A percentile compares a stretch with the other conserved stretches of the same genome.
These are phyloP conservation scores for Megalonaias nervosa DNA, from an alignment of 1,140 invertebrate species.

Conservation along the genomic window DNA sequence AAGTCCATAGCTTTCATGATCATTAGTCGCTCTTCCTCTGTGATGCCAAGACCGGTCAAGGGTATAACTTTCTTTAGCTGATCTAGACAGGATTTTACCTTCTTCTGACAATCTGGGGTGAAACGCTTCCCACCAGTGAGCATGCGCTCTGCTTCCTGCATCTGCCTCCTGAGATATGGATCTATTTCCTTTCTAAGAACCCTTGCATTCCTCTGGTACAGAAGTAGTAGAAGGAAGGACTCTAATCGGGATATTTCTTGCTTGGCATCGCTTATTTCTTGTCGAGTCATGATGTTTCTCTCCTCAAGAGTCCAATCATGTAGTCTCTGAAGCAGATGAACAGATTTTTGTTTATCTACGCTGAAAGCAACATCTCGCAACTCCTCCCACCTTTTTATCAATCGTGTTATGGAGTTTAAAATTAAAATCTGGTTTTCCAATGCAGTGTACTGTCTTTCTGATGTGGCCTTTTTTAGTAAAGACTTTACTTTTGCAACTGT, in stretches of 20 bases:
- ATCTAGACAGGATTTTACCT: slow-evolving; percentile 29
- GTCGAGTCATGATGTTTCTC: slow-evolving; percentile 21
- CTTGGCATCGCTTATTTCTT: slow-evolving; percentile 26
- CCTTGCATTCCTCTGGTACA: slow-evolving; percentile 21
- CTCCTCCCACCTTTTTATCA: slow-evolving; percentile 9
- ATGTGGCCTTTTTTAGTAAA: slow-evolving; percentile 2
- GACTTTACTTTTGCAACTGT: too few relatives aligned
- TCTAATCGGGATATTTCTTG: slow-evolving; percentile 19
- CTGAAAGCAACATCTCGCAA: slow-evolving; percentile 3
- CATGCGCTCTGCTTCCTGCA: slow-evolving; percentile 20
- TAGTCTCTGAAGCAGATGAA: slow-evolving; percentile 7
- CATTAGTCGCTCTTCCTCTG: slow-evolving; percentile 74
- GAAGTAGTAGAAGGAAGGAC: slow-evolving; percentile 7
- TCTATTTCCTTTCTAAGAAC: slow-evolving; percentile 14
- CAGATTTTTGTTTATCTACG: slow-evolving; percentile 4
- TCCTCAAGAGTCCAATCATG: slow-evolving; percentile 19
- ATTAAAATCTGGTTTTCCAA: slow-evolving; percentile 19
- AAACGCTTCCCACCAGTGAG: slow-evolving; percentile 5
- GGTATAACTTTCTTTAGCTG: slow-evolving; percentile 35
- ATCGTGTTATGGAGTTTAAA: neutral
- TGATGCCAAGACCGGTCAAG: slow-evolving; percentile 67
- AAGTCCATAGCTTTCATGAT: slow-evolving; percentile 78
- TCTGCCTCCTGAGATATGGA: slow-evolving; percentile 4
- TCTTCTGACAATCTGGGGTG: neutral
- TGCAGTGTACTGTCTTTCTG: slow-evolving; percentile 17